These are phyloP conservation scores for Dallia pectoralis DNA, from an alignment of 2,797 vertebrate species.

Conservation along the genomic window DNA sequence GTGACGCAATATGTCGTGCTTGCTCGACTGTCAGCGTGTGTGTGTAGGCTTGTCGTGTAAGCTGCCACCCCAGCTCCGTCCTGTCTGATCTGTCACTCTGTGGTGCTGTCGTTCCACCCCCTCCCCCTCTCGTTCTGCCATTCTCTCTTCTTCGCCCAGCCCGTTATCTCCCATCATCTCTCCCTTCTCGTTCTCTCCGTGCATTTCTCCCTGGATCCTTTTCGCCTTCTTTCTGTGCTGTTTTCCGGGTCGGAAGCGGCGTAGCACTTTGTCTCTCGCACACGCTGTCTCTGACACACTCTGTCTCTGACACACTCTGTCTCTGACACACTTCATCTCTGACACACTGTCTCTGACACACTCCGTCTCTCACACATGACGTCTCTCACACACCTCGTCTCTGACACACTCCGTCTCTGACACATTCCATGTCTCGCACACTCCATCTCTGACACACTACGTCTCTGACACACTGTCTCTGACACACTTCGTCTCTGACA, in stretches of 20 bases:
- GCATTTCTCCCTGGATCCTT: constrained; percentile 33
- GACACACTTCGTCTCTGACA: constrained; percentile 78
- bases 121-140: neutral
- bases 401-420: constrained; percentile 73
- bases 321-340: constrained; percentile 75
- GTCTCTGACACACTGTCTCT: constrained; percentile 77
- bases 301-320: constrained; percentile 79
- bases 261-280: no score
- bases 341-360: constrained; percentile 78
- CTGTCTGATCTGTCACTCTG: constrained; percentile 19
- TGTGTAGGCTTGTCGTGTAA: constrained; percentile 4
- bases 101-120: constrained; percentile 29
- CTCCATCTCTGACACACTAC: constrained; percentile 77
- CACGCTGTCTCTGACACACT: constrained; percentile 77
- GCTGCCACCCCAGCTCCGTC: constrained; percentile 9
- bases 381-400: constrained; percentile 79
- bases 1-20: constrained; percentile 2
- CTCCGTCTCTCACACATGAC: no score
- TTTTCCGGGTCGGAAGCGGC: constrained; percentile 39
- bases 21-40: neutral
- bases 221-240: constrained; percentile 35
- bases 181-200: neutral
- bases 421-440: no score
- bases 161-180: no score
- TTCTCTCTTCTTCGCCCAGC: neutral